Evolutionary conservation across 64 coral and sea anemone genomes (phyloP), one percentile per base, ranked within the genome.

Genomic region (Anthopleura sola): DNA sequence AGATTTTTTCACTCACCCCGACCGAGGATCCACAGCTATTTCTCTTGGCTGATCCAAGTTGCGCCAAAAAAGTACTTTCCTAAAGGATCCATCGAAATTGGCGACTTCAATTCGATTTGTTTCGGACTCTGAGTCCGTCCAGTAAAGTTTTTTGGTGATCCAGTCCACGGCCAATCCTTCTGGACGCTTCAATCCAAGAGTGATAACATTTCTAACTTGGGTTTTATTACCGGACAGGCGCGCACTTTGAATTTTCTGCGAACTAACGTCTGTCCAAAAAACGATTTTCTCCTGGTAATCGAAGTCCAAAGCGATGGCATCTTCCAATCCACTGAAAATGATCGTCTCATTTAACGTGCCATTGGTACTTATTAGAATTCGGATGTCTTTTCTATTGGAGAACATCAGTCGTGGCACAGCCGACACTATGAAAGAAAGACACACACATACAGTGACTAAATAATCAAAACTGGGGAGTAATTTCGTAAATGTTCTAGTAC

Each of bases 131-230:
- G 92, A 87, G 76, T 98, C 92, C 26, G 96, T 98, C 96, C 96
- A 98, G 85, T 99, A 99, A 37, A 99, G 55, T 68, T 99, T 99
- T 55, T 94, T 87, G 16, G 83, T 88, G 44, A 89, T 60, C 97
- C 97, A 99, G 92, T 99, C 97, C 50, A 99, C 92, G 12, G 97
- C 97, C 6, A 99, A 74, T 54, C 97, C 92, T 92, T 99, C 92
- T 20, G 97, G 87, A 14, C 93, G 90, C 24, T 38, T 79, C 82
- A 99, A 92, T 55, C 92, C 97, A 47, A 95, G 26, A 1, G 75
- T 89, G n/a, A 93, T 75, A 29, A 99, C 90, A 90, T 78, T 87
- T 79, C 89, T 84, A 26, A 81, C 81, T 71, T 32, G 84, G 82
- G 74, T 87, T 60, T 55, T 60, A 19, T 58, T 68, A 11, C 68